Base-by-base conservation (phyloP, 2,797 vertebrate genomes). In the Argentina silus region DNA sequence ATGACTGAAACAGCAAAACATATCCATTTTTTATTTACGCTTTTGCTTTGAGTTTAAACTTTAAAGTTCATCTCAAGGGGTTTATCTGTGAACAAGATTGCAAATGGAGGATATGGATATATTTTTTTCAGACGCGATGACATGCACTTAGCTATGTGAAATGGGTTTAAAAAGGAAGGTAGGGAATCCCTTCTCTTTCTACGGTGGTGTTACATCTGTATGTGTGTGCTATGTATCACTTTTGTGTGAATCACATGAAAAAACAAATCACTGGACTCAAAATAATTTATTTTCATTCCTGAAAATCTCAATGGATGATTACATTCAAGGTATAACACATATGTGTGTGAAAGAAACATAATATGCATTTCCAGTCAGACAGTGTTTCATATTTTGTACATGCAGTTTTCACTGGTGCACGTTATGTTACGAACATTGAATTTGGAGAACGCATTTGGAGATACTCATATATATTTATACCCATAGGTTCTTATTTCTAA, bases 1-100 rank as follows among this genome's bases (percentile, higher is more conserved):
- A 0, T 45, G 15, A 66, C n/a, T 4, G 1, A 1, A 14, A 36
- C 19, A 73, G 42, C 23, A 10, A 6, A 3, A 1, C 51, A 78
- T 57, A 15, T 73, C 84, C 78, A 45, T 79, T 82, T 79, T 1
- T 84, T 77, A 17, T 14, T 11, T 2, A 45, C 78, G 9, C 15
- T 23, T 79, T 74, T 77, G 69, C 10, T 62, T 10, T 44, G 43
- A 14, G 19, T 10, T 7, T 0, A 55, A 19, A 15, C 53, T 27
- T 7, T 36, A 36, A 36, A 48, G n/a, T 36, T 36, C 27, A 36
- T 36, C 27, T 36, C 27, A 36, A 36, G 27, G 27, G 27, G 27
- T 36, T 36, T 36, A 2, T 36, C 27, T 36, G 27, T 36, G 27
- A 36, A 36, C 27, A 36, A 36, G 27, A 4, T 2, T 36, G 27